These are phyloP conservation scores for Gymnopithys bicolor DNA, from an alignment of 2,797 vertebrate species.

Conservation along the genomic window DNA sequence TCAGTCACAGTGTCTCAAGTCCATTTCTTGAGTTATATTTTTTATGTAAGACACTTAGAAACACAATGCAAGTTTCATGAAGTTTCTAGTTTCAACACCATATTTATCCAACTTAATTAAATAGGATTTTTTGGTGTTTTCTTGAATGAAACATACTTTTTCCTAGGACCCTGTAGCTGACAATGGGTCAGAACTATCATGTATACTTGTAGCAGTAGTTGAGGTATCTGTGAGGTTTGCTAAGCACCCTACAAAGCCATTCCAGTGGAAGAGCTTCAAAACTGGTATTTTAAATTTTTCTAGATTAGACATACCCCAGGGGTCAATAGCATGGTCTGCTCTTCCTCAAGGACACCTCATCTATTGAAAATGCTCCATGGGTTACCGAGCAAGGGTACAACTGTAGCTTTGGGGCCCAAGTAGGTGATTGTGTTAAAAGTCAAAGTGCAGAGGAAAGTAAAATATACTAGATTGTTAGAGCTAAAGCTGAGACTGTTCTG, in stretches of 20 bases:
- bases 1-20: not conserved
- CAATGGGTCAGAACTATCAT: not conserved
- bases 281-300: not conserved
- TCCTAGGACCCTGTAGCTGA: not conserved
- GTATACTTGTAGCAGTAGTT: not conserved
- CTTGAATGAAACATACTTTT: not conserved
- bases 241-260: not conserved
- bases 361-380: not conserved
- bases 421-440: slow-evolving; percentile 40
- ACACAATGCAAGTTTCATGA: not conserved
- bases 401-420: not conserved
- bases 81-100: not conserved
- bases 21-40: not conserved
- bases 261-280: not conserved
- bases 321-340: not conserved
- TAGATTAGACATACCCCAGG: not conserved
- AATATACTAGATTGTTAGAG: slow-evolving; percentile 15
- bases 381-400: not conserved
- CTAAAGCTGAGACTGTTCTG: slow-evolving; percentile 38
- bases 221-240: not conserved
- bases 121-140: not conserved
- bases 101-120: not conserved
- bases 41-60: not conserved
- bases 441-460: slow-evolving; percentile 13
- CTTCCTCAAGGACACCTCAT: not conserved